phyloP scores from a whole-genome alignment of 2,113 vertebrate genomes.

The Opisthocomus hoazin region DNA sequence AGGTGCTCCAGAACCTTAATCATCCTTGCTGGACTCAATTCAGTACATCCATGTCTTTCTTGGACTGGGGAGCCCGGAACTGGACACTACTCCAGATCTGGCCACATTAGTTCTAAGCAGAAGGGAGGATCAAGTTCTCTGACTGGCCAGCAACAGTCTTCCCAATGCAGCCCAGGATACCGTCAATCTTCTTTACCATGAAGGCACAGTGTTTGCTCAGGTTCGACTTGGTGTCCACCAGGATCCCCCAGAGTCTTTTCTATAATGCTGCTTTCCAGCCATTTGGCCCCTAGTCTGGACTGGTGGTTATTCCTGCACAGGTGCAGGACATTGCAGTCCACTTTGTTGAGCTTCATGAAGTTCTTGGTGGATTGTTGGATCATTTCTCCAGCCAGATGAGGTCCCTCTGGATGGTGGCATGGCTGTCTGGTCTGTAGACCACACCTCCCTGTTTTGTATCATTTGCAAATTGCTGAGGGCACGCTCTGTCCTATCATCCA shows the following conservation, averaged over 20 bases:
- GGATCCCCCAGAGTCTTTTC: not conserved
- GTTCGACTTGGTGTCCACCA: not conserved
- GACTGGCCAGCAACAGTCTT: not conserved
- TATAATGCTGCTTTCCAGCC: not conserved
- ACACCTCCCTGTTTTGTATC: not conserved
- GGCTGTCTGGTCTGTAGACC: not conserved
- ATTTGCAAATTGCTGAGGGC: not conserved
- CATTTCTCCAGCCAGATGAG: not conserved
- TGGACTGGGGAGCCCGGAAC: not conserved
- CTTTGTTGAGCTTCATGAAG: not conserved
- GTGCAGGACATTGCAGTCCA: not conserved
- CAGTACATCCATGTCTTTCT: fast-evolving
- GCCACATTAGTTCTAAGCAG: not conserved
- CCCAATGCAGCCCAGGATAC: not conserved
- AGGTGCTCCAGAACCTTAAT: not conserved
- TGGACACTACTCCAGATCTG: not conserved
- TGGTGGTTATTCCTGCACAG: not conserved
- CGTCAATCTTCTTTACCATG: not conserved
- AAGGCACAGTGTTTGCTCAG: not conserved
- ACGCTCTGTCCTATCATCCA: not conserved
- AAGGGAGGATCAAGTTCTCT: not conserved
- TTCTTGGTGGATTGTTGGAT: not conserved
- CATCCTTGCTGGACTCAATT: not conserved
- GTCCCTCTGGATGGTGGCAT: not conserved
- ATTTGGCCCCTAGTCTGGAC: not conserved